Conservation (phyloP, 53 echinoderm and acorn worm genomes). For the Hippasteria phrygiana region DNA sequence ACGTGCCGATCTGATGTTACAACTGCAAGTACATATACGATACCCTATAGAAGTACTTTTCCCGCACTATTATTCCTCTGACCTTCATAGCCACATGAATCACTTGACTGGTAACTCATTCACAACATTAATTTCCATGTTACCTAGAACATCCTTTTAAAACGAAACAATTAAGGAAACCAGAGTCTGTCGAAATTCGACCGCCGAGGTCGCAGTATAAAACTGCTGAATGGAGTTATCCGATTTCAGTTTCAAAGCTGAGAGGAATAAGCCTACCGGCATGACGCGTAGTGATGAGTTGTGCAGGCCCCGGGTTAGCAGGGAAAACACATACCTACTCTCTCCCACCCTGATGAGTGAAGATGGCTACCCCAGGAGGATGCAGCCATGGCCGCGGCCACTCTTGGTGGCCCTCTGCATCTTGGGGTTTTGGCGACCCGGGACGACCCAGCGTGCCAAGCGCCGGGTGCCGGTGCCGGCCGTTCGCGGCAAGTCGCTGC, state of each 20-base stretch:
- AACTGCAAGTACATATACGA: too few species aligned
- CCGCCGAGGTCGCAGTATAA: neutral
- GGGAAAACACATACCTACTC: neutral
- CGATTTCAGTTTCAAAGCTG: too few species aligned
- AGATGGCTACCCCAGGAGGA: slow-evolving; percentile 34
- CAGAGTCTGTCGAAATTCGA: too few species aligned
- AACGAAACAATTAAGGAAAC: too few species aligned
- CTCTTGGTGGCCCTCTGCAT: slow-evolving; percentile 19
- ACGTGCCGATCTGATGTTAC: too few species aligned
- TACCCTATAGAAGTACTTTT: too few species aligned
- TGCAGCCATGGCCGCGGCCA: slow-evolving; percentile 33
- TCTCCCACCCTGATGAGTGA: neutral
- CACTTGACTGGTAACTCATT: too few species aligned
- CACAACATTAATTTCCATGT: too few species aligned
- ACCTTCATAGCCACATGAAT: too few species aligned
- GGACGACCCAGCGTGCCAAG: neutral
- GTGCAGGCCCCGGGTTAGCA: neutral
- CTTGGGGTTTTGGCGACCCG: slow-evolving; percentile 45
- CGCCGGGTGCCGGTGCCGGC: neutral
- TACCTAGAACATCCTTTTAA: too few species aligned
- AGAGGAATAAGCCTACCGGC: neutral
- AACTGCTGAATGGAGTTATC: neutral
- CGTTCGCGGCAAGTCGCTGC: neutral
- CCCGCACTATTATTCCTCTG: too few species aligned
- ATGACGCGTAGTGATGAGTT: neutral